Percentiles rank a stretch among this genome's conserved stretches.
Conservation (phyloP, 2,888 invertebrate species). For the Himalopsyche japonica region DNA sequence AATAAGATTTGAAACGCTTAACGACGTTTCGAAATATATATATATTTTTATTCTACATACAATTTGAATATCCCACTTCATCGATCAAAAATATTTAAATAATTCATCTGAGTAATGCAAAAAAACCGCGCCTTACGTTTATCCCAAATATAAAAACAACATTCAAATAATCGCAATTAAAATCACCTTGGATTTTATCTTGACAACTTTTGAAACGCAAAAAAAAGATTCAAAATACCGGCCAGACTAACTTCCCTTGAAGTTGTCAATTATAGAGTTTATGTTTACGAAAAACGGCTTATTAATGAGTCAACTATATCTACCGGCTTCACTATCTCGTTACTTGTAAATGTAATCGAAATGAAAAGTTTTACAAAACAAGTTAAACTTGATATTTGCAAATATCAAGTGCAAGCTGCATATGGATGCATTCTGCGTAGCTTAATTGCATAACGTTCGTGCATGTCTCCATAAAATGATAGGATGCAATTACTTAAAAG, state of each 20-base stretch:
- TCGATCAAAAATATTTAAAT: no score
- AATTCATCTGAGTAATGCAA: no score
- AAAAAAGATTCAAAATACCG: background rate
- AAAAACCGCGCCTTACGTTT: no score
- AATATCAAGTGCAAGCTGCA: background rate
- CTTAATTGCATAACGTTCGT: background rate
- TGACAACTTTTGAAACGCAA: background rate
- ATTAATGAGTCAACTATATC: background rate
- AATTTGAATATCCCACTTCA: no score
- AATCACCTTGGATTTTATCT: background rate
- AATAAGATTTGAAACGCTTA: no score
- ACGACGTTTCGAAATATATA: no score
- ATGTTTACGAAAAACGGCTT: background rate
- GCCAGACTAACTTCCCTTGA: background rate
- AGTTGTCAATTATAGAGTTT: background rate
- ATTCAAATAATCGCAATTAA: background rate
- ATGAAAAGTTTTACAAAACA: background rate
- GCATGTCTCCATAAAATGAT: background rate
- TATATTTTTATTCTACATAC: no score
- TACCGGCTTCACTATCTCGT: background rate
- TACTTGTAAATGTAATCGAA: background rate
- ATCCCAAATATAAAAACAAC: background rate
- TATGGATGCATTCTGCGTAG: background rate
- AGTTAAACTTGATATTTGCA: background rate
- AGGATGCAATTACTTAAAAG: background rate